Base-by-base conservation (phyloP, 2,888 invertebrate genomes). In the Drosophila cognata region DNA sequence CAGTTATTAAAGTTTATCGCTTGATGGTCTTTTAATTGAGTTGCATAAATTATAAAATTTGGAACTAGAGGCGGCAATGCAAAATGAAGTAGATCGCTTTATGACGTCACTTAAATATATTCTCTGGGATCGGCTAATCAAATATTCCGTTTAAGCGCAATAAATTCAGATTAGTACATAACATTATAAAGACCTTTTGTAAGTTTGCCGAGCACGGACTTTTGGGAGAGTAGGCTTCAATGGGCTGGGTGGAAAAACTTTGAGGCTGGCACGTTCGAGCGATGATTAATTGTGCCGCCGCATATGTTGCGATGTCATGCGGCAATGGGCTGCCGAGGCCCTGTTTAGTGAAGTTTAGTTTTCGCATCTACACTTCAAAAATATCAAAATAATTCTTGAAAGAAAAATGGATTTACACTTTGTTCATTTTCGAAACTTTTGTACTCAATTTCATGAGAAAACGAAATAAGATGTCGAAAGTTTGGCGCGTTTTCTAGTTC, bases 291-390 rank as follows among this genome's bases (percentile, higher is more conserved):
- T 86, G 84, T 84, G 68, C 84, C 73, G 65, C 41, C 78, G 82
- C 85, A 86, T 84, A 86, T 88, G 85, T 84, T 86, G 81, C 81
- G 76, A 80, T 79, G 82, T 88, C 87, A 88, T 82, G 71, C 58
- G 72, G 71, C 66, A 52, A 53, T 29, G 58, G 64, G 66, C 53
- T 57, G 53, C 53, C 74, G 28, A 51, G 67, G 76, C 48, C 41
- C 35, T 57, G 50, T 61, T 74, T 48, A 43, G 58, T 69, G 65
- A 52, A 50, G 66, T 79, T 65, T 70, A 63, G 73, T 79, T 79
- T 73, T 68, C 43, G 18, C 38, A 46, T 71, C 53, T 65, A 73
- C 56, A 38, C 56, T 38, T 1, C 1, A 28, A 38, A 36, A 56
- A 38, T 29, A 29, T 38, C 4, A 46, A 46, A 46, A 25, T 25